Conservation (phyloP, 2,113 vertebrate species). For the Oreochromis tanganicae region DNA sequence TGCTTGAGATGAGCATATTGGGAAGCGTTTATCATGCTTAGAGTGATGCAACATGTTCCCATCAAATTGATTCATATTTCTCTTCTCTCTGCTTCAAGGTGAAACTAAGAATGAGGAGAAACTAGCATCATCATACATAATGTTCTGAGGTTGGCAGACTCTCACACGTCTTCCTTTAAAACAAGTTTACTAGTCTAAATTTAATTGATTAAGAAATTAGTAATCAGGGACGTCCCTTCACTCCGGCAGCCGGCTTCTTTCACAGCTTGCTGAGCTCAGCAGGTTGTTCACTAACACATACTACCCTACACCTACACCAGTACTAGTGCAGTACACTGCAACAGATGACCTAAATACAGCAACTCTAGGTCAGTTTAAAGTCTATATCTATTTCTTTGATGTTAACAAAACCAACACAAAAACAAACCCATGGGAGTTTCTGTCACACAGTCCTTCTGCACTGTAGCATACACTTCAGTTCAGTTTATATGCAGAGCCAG, state of each 20-base stretch:
- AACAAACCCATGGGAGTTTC: background rate
- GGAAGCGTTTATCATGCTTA: background rate
- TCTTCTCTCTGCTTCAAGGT: background rate
- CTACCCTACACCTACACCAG: background rate
- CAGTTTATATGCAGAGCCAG: background rate
- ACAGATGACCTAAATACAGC: background rate
- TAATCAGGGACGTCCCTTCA: background rate
- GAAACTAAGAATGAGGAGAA: background rate
- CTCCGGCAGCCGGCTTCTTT: background rate
- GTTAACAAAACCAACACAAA: background rate
- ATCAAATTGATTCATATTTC: background rate
- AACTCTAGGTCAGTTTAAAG: background rate
- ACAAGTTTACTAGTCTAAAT: background rate
- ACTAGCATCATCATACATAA: background rate
- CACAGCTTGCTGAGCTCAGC: background rate
- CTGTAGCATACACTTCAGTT: fast-evolving
- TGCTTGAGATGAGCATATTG: background rate
- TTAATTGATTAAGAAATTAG: background rate
- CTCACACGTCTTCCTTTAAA: background rate
- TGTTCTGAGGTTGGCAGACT: background rate
- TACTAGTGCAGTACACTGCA: background rate
- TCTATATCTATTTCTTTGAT: background rate
- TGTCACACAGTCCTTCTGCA: background rate
- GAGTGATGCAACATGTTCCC: background rate
- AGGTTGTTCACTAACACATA: background rate